Percentiles rank a stretch among this genome's conserved stretches.
These are phyloP conservation scores for Apogon hyalosoma DNA, from an alignment of 2,797 vertebrate species.

Conservation along the genomic window DNA sequence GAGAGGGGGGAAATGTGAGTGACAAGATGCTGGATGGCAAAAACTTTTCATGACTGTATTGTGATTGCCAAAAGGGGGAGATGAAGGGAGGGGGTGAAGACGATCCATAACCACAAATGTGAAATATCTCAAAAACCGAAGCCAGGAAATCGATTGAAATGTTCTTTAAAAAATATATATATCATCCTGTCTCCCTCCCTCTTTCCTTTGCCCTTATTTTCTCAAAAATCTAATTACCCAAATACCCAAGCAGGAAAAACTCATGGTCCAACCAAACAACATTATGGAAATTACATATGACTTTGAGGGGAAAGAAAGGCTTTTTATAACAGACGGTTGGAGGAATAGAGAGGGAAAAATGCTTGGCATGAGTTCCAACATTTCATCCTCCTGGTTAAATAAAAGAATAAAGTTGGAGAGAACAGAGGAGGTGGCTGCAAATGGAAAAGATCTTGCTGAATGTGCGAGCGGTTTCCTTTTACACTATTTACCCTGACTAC, in stretches of 20 bases:
- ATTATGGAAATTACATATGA: conserved; percentile 66
- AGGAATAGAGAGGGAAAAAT: conserved; percentile 1
- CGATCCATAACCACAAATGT: conserved; percentile 64
- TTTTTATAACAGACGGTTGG: conserved; percentile 29
- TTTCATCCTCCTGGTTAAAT: conserved; percentile 46
- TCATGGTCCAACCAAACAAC: conserved; percentile 47
- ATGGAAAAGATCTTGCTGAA: conserved; percentile 54
- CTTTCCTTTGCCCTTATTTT: conserved; percentile 32
- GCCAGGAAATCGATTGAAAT: conserved; percentile 70
- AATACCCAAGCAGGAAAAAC: conserved; percentile 52
- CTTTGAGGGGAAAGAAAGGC: conserved; percentile 49
- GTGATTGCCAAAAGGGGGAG: conserved; percentile 31
- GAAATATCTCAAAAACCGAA: conserved; percentile 62
- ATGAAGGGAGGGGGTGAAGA: neutral
- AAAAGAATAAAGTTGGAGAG: conserved; percentile 24
- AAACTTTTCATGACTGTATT: conserved; percentile 59
- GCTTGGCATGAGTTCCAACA: conserved; percentile 36
- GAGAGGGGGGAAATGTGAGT: conserved; percentile 58
- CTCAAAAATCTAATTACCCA: conserved; percentile 62
- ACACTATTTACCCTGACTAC: conserved; percentile 80
- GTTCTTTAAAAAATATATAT: conserved; percentile 57
- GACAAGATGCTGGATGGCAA: conserved; percentile 66
- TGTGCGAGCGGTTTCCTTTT: conserved; percentile 71
- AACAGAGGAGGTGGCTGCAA: conserved; percentile 28
- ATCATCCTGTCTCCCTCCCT: conserved; percentile 19